phyloP scores from a whole-genome alignment of 64 coral and sea anemone genomes.

The Orbicella faveolata region DNA sequence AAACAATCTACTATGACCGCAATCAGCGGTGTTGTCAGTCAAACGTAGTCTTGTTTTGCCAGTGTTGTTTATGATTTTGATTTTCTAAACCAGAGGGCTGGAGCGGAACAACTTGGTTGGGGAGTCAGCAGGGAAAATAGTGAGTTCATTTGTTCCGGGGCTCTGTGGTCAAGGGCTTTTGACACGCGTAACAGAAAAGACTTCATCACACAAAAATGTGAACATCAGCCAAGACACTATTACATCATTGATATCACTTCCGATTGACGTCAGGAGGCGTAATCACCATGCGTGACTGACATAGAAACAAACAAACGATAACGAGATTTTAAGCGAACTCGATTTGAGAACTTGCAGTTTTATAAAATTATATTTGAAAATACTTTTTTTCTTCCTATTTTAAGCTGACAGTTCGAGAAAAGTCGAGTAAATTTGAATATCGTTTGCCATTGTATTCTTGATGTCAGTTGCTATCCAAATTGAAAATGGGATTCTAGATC shows the following conservation, averaged over 20 bases:
- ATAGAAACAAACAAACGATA: not conserved
- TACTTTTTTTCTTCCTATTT: too few relatives aligned
- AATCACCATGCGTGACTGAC: not conserved
- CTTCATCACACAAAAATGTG: slow-evolving; percentile 30
- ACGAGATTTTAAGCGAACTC: not conserved
- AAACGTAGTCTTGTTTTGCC: too few relatives aligned
- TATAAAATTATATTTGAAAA: not conserved
- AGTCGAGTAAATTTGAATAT: too few relatives aligned
- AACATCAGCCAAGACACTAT: slow-evolving; percentile 12
- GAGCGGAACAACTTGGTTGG: too few relatives aligned
- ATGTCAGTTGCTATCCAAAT: too few relatives aligned
- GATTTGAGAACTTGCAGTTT: not conserved
- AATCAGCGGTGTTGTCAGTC: too few relatives aligned
- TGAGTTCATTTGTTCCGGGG: not conserved
- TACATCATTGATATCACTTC: slow-evolving; percentile 21
- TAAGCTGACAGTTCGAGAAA: too few relatives aligned
- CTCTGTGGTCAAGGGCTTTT: not conserved
- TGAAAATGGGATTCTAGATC: too few relatives aligned
- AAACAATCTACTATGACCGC: too few relatives aligned
- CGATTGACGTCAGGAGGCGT: not conserved
- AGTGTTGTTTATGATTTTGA: too few relatives aligned
- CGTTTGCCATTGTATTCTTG: too few relatives aligned
- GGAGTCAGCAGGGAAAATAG: not conserved
- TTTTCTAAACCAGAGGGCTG: too few relatives aligned
- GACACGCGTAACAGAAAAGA: slow-evolving; percentile 6